A percentile compares a stretch with the other conserved stretches of the same genome.
phyloP scores from a whole-genome alignment of 1,140 invertebrate species.

The Saxidomus purpurata region DNA sequence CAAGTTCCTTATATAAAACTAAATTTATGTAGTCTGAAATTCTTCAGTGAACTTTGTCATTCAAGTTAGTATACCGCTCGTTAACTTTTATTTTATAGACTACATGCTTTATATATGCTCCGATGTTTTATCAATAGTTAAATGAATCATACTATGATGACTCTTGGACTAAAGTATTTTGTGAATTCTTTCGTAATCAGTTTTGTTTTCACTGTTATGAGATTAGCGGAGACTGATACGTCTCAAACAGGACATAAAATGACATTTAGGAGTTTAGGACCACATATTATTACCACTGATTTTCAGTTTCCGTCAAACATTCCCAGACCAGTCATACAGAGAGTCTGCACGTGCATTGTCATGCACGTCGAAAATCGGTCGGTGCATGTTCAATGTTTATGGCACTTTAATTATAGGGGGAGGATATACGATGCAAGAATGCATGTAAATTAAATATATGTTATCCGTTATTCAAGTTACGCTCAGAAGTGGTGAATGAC shows the following conservation, averaged over 20 bases:
- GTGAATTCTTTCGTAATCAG: background rate
- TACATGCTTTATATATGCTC: background rate
- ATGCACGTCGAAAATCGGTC: no score
- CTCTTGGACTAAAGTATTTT: background rate
- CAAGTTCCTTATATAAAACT: background rate
- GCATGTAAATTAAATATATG: constrained; percentile 1
- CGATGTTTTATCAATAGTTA: background rate
- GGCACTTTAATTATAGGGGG: no score
- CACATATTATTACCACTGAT: no score
- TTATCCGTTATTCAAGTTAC: background rate
- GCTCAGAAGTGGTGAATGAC: background rate
- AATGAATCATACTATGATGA: background rate
- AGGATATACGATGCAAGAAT: background rate
- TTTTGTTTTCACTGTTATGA: background rate
- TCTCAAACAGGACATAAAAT: background rate
- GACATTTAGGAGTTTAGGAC: no score
- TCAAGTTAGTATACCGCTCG: background rate
- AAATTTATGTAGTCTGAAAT: background rate
- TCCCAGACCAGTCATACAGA: no score
- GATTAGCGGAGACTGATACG: background rate
- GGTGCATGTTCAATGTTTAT: no score
- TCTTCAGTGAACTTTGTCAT: background rate
- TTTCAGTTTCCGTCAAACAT: no score
- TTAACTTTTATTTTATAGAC: background rate
- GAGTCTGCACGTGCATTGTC: no score